phyloP scores from a whole-genome alignment of 1,140 invertebrate genomes.

The Parasteatoda tepidariorum region DNA sequence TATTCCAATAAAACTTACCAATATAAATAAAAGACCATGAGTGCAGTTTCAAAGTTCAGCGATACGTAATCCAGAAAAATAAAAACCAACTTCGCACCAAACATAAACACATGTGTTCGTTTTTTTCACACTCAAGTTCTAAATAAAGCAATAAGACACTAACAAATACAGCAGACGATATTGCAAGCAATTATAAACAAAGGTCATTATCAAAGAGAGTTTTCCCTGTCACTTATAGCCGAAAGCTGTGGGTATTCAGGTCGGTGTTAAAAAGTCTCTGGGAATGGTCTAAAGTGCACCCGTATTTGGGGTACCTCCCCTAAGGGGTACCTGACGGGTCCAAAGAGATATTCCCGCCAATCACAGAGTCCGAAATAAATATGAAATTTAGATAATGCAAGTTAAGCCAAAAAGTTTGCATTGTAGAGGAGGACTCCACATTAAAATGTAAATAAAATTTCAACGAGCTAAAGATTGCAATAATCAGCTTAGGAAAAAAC shows the following conservation, averaged over 20 bases:
- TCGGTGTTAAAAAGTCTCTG: slow-evolving; percentile 32
- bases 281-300: slow-evolving; percentile 4
- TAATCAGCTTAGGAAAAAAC: neutral
- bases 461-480: neutral
- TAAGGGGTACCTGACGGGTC: neutral
- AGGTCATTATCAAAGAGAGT: too few relatives aligned
- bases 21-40: too few relatives aligned
- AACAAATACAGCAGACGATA: too few relatives aligned
- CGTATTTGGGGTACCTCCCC: slow-evolving; percentile 40
- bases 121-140: too few relatives aligned
- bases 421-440: neutral
- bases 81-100: too few relatives aligned
- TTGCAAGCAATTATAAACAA: too few relatives aligned
- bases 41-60: too few relatives aligned
- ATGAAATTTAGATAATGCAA: neutral
- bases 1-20: too few relatives aligned
- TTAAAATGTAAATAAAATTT: neutral
- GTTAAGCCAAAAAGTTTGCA: neutral
- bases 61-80: too few relatives aligned
- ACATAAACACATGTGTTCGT: too few relatives aligned
- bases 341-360: slow-evolving; percentile 17
- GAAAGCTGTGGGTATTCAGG: slow-evolving; percentile 36
- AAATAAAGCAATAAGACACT: too few relatives aligned
- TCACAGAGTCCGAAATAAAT: neutral
- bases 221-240: slow-evolving; percentile 5